Conservation (phyloP, 2,888 invertebrate genomes). For the Diachrysia chrysitis region DNA sequence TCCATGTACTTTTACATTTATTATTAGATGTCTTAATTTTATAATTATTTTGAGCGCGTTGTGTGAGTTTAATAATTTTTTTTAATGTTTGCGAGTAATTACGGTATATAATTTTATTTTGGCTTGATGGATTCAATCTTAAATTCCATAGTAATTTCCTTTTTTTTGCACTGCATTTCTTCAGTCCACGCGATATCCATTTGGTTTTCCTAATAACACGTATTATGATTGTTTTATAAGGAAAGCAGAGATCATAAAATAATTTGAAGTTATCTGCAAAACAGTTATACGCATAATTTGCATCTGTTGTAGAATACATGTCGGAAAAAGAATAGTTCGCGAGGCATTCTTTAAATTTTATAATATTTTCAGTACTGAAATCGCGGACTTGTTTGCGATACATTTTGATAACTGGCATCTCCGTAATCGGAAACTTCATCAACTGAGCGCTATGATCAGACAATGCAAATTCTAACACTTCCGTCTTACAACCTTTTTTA, state of each 20-base stretch:
- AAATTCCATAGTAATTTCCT: slow-evolving; percentile 6
- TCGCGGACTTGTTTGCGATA: background rate
- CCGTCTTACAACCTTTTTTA: background rate
- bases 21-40: slow-evolving; percentile 3
- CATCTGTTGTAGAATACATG: background rate
- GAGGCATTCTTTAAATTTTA: slow-evolving; percentile 1
- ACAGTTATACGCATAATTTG: slow-evolving; percentile 1
- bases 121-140: background rate
- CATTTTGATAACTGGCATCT: background rate
- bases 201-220: background rate
- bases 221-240: background rate
- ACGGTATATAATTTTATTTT: background rate
- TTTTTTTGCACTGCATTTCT: slow-evolving; percentile 5
- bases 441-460: slow-evolving; percentile 9
- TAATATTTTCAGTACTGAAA: slow-evolving; percentile 4
- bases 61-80: background rate
- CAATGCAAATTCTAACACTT: background rate
- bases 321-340: slow-evolving; percentile 1
- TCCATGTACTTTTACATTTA: slow-evolving; percentile 3
- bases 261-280: background rate
- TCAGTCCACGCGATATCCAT: slow-evolving; percentile 9
- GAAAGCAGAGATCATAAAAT: slow-evolving; percentile 9
- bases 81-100: background rate
- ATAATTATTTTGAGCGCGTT: slow-evolving; percentile 5
- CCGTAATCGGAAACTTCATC: background rate